Base-by-base conservation (phyloP, 2,888 invertebrate genomes). In the Microplitis manilae region DNA sequence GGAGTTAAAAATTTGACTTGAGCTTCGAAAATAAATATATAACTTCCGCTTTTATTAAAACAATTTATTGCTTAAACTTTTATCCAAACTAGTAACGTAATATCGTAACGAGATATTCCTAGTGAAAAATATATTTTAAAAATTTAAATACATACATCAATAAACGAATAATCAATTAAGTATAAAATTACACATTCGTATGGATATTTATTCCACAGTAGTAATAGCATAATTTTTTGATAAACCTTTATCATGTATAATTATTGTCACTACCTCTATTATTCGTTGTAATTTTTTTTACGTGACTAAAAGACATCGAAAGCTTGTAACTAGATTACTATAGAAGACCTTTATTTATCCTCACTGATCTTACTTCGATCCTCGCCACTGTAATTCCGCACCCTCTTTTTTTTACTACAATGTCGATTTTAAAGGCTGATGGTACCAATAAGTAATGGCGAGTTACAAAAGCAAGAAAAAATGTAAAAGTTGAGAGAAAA, bases 401-500 rank as follows among this genome's bases (percentile, higher is more conserved):
- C 50, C 50, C 50, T 50, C 13, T 50, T 13, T 50, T 9, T 13
- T 83, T 80, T 83, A 82, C 83, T 83, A 81, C 50, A 72, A 77
- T 75, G 76, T 75, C 83, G 65, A 79, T 73, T 79, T 81, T 79
- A 65, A 76, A 73, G 77, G 77, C 80, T 77, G 80, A 79, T 77
- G 80, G 80, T 81, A 88, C 89, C 89, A 87, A 89, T 89, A 88
- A 88, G 87, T 86, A 87, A 87, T 80, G 50, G 13, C 50, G 80
- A 82, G 79, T 79, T 76, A 74, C 75, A 40, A 60, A 61, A 74
- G 76, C 65, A 76, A 64, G 73, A 75, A 75, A 20, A 65, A 50
- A 50, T 50, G 13, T 50, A 13, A 9, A 74, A 73, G 67, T 67
- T 67, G 77, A 64, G 75, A 73, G 75, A 74, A 75, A 77, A 20